A percentile compares a stretch with the other conserved stretches of the same genome.
Evolutionary conservation across 2,113 vertebrate species (phyloP).

Genomic region (Myiozetetes cayanensis): DNA sequence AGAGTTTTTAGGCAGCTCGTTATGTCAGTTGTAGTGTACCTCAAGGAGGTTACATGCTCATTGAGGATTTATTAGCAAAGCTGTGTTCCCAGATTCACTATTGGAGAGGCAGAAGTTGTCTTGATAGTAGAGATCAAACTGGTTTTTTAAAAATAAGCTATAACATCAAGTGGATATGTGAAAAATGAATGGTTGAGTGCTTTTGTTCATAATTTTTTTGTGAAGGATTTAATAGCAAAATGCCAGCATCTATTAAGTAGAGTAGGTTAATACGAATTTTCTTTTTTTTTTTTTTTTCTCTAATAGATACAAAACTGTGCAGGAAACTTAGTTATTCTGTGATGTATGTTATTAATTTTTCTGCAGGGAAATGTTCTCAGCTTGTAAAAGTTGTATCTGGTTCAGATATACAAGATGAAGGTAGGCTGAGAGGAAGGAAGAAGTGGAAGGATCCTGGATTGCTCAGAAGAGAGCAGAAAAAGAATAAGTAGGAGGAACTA

Average conservation of each 20-base stretch:
- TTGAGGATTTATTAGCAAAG: background rate
- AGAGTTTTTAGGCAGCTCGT: background rate
- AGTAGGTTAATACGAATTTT: background rate
- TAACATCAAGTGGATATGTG: background rate
- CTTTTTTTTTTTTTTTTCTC: background rate
- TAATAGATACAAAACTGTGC: background rate
- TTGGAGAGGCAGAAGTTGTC: background rate
- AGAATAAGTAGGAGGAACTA: background rate
- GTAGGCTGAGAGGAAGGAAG: background rate
- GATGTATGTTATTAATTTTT: fast-evolving
- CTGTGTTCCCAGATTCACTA: background rate
- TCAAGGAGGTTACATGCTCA: background rate
- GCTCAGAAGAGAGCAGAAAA: background rate
- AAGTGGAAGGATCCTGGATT: background rate
- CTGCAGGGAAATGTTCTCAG: background rate
- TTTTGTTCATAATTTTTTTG: background rate
- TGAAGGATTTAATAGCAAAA: background rate
- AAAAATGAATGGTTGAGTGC: background rate
- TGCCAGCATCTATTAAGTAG: background rate
- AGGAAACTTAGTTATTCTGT: background rate
- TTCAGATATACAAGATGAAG: background rate
- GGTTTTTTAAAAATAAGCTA: background rate
- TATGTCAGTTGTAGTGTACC: background rate
- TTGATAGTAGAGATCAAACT: background rate
- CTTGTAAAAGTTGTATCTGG: background rate